Base-by-base conservation (phyloP, 1,140 invertebrate species). In the Lordiphosa mommai region DNA sequence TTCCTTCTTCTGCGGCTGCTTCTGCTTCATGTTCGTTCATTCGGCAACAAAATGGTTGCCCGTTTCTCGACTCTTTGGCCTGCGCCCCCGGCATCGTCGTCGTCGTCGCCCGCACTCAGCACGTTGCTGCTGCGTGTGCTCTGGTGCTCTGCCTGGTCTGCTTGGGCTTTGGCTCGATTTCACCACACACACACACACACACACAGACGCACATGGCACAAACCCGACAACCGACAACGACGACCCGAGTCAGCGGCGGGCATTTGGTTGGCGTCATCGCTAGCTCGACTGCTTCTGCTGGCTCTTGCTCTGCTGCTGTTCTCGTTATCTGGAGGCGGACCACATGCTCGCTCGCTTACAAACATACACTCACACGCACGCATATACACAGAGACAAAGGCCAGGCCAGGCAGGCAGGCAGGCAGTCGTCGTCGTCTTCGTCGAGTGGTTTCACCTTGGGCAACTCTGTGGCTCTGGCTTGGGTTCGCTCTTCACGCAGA, bases 81-180 rank as follows among this genome's bases (percentile, higher is more conserved):
- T 70, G 72, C 55, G 72, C 72, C 71, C 76, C 76, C 76, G 76
- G 76, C 76, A 76, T 69, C 58, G 34, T 41, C 23, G 37, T 47
- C 29, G 17, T 44, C 44, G 49, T 61, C 30, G 59, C 61, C 50
- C 37, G 64, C 61, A 38, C 51, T 58, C 59, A 61, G 61, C 72
- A 73, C 70, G 69, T 69, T 61, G 65, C 46, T 49, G 61, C 65
- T 74, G 76, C 66, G 71, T 74, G 69, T 58, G 63, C 68, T 68
- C 41, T 48, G 40, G 55, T 64, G 29, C 38, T 44, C 33, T 13
- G 52, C 38, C 44, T 38, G 59, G 59, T 79, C 76, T 80, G 74
- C 61, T 76, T 73, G 76, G 69, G 70, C 72, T 82, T 82, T 79
- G 76, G 77, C 76, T 80, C 76, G 76, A 80, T 80, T 82, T 80